Base-by-base conservation (phyloP, 2,113 vertebrate genomes). In the Scatophagus argus region DNA sequence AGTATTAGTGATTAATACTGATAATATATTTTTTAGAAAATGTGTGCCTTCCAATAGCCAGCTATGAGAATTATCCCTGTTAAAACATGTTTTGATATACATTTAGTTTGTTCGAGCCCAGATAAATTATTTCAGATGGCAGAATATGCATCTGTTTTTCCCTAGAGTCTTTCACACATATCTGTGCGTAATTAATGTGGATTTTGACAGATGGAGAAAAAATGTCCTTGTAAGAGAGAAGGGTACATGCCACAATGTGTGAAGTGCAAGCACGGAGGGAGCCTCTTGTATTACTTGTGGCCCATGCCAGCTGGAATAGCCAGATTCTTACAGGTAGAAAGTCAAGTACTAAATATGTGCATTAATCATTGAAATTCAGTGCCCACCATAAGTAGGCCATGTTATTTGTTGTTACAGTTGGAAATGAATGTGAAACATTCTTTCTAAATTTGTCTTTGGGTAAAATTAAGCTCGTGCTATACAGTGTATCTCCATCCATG, bases 241-340 rank as follows among this genome's bases (percentile, higher is more conserved):
- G 90, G 92, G 90, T 91, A 93, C 92, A 90, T 91, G 91, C 87
- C 93, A 93, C 90, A 91, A 94, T 92, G 93, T 95, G 94, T 94
- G 93, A 94, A 94, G 92, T 88, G 91, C 91, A 90, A 87, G 89
- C 87, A 90, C 82, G 84, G 87, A 91, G 89, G 89, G 89, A 92
- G 90, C 74, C 90, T 91, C 86, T 92, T 89, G 91, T 91, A 87
- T 89, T 90, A 89, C 82, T 90, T 74, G 61, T 81, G 75, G 63
- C 77, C 70, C 43, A 73, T 92, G 91, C 93, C 93, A 94, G 93
- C 93, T 94, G 94, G 94, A 92, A 84, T 46, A 73, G 84, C 81
- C 90, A 89, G 87, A 89, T 89, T 90, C 87, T 92, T 87, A 90
- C 93, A 94, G 93, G 94, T 94, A 93, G 90, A 91, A 68, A 75